A percentile compares a stretch with the other conserved stretches of the same genome.
These are phyloP conservation scores for Nerophis lumbriciformis DNA, from an alignment of 2,113 vertebrate species.

Conservation along the genomic window DNA sequence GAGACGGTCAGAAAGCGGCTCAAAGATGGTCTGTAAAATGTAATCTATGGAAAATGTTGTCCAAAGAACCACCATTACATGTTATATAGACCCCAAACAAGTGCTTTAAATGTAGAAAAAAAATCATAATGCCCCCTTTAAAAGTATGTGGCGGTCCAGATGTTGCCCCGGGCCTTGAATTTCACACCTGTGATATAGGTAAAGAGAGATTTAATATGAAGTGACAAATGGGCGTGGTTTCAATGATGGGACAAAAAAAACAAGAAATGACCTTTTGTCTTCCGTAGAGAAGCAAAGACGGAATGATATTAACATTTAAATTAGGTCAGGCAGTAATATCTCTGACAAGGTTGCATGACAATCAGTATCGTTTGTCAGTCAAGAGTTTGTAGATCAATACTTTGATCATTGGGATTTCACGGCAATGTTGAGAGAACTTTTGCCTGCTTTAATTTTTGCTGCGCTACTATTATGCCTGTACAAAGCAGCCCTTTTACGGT, in stretches of 20 bases:
- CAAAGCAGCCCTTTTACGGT: neutral
- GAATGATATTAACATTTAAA: slow-evolving; percentile 14
- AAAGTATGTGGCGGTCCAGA: too few species aligned
- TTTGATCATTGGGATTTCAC: slow-evolving; percentile 13
- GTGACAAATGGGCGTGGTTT: neutral
- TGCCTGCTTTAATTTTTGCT: neutral
- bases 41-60: too few species aligned
- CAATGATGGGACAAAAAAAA: neutral
- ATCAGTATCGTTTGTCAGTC: slow-evolving; percentile 9
- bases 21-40: too few species aligned
- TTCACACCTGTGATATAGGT: too few species aligned
- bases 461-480: neutral
- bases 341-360: slow-evolving; percentile 6
- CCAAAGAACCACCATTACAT: too few species aligned
- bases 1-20: too few species aligned
- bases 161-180: too few species aligned
- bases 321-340: slow-evolving; percentile 4
- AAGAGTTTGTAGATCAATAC: slow-evolving; percentile 11
- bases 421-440: slow-evolving; percentile 8
- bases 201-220: too few species aligned
- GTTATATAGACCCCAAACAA: too few species aligned
- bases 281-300: neutral
- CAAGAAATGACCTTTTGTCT: slow-evolving; percentile 9
- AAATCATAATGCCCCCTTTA: too few species aligned
- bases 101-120: too few species aligned